phyloP scores from a whole-genome alignment of 2,888 invertebrate genomes.

The Acanthosepion lycidas region DNA sequence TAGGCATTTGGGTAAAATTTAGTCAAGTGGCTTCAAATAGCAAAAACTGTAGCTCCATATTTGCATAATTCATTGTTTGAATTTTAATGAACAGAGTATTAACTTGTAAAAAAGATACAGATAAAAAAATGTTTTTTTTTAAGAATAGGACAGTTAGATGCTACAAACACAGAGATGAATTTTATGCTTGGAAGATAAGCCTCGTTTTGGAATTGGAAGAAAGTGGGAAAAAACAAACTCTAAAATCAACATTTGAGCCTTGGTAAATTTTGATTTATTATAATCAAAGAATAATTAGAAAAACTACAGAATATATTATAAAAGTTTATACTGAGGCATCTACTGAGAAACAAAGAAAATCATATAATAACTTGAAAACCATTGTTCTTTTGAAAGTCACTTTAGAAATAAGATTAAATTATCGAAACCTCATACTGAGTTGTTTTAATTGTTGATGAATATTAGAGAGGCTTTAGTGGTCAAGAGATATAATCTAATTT shows the following conservation, averaged over 20 bases:
- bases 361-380: neutral
- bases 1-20: constrained; percentile 17
- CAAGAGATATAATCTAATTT: neutral
- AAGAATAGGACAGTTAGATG: neutral
- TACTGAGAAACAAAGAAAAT: neutral
- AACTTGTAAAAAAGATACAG: neutral
- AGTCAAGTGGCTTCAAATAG: constrained; percentile 1
- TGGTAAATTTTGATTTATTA: neutral
- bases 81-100: neutral
- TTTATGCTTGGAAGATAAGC: neutral
- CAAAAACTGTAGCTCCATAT: neutral
- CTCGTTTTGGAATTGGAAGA: neutral
- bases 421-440: neutral
- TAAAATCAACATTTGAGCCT: constrained; percentile 15
- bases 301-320: neutral
- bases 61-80: neutral
- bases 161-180: neutral
- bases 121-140: neutral
- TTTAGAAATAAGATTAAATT: neutral
- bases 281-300: neutral
- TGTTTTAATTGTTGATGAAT: neutral
- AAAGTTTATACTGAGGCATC: neutral
- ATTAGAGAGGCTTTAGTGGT: neutral
- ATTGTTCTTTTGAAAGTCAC: neutral
- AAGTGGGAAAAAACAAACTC: neutral